phyloP scores from a whole-genome alignment of 2,113 vertebrate species.

The Scomber scombrus region DNA sequence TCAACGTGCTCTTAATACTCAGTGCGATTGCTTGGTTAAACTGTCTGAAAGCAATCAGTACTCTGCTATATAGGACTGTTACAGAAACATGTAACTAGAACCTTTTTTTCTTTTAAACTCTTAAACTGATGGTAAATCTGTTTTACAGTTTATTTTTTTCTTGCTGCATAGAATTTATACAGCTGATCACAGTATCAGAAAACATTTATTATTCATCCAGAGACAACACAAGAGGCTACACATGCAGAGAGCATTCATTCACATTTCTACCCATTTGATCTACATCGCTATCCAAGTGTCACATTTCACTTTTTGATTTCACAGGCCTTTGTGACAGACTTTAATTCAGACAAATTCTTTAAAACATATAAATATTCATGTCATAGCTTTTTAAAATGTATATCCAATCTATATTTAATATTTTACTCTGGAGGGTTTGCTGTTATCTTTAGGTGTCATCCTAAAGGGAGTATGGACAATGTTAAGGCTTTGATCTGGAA shows the following conservation, averaged over 20 bases:
- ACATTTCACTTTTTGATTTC: conserved; percentile 51
- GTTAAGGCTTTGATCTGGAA: conserved; percentile 46
- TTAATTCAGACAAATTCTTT: conserved; percentile 20
- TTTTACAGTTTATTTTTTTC: conserved; percentile 4
- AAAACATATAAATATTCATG: conserved; percentile 27
- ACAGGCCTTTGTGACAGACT: conserved; percentile 34
- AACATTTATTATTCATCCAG: conserved; percentile 63
- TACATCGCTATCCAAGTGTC: conserved; percentile 48
- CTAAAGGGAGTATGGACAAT: conserved; percentile 8
- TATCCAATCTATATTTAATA: conserved; percentile 20
- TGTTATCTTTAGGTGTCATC: background rate
- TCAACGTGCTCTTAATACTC: conserved; percentile 47
- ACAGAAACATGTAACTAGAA: conserved; percentile 28
- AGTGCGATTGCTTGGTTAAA: conserved; percentile 2
- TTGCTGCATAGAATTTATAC: conserved; percentile 66
- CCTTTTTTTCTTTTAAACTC: conserved; percentile 21
- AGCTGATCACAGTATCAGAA: conserved; percentile 67
- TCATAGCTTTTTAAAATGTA: background rate
- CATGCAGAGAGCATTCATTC: conserved; percentile 71
- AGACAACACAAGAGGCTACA: conserved; percentile 66
- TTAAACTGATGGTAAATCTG: background rate
- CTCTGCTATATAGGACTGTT: conserved; percentile 1
- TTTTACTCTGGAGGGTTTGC: background rate
- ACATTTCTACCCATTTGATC: conserved; percentile 55
- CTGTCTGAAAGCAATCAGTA: conserved; percentile 1